Evolutionary conservation across 1,140 invertebrate species (phyloP).

Genomic region (Anadara kagoshimensis): DNA sequence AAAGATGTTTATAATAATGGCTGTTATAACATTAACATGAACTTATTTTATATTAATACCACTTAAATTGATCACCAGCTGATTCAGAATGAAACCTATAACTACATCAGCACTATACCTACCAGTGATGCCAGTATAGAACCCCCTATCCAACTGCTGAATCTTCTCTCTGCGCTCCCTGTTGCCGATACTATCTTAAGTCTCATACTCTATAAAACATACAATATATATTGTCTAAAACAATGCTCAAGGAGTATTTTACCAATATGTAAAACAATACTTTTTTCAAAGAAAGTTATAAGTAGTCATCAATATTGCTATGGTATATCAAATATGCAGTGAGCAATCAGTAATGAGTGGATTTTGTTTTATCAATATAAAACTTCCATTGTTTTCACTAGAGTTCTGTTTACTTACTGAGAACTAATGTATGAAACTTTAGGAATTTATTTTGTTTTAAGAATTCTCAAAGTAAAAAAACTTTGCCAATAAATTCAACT

Average conservation of each 20-base stretch:
- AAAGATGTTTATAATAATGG: not conserved
- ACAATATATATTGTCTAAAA: not conserved
- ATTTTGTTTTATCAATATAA: no score
- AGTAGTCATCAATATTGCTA: no score
- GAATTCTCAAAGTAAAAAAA: no score
- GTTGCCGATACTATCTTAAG: slow-evolving; percentile 84
- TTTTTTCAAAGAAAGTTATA: no score
- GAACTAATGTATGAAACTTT: no score
- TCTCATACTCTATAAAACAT: slow-evolving; percentile 81
- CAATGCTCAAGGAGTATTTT: not conserved
- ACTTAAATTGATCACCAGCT: not conserved
- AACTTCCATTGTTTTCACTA: no score
- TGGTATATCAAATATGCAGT: no score
- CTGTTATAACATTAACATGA: slow-evolving; percentile 2
- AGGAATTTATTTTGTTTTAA: no score
- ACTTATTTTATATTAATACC: not conserved
- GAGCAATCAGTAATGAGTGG: no score
- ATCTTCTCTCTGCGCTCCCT: slow-evolving; percentile 88
- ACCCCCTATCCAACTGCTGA: slow-evolving; percentile 97
- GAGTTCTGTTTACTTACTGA: no score
- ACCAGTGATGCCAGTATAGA: slow-evolving; percentile 94
- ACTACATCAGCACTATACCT: slow-evolving; percentile 28
- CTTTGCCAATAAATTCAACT: no score
- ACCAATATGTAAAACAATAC: no score
- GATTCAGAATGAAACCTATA: not conserved